Conservation (phyloP, 2,888 invertebrate genomes). For the Caenorhabditis sulstoni region DNA sequence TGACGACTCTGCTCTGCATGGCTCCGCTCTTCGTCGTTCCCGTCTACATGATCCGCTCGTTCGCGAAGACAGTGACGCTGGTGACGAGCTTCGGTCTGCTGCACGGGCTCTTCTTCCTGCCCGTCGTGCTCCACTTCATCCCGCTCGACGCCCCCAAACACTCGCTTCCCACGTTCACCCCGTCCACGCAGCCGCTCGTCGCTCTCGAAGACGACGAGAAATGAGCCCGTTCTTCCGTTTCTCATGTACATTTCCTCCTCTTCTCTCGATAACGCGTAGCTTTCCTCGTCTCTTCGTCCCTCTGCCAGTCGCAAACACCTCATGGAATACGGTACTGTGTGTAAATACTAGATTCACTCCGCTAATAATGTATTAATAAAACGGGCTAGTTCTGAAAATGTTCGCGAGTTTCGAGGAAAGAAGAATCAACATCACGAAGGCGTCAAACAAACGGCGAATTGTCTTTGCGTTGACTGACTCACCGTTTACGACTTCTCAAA, state of each 20-base stretch:
- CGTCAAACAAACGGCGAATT: conserved; percentile 30
- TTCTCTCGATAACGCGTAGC: conserved; percentile 17
- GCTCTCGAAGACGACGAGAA: conserved; percentile 38
- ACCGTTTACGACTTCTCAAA: conserved; percentile 48
- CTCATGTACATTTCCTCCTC: conserved; percentile 30
- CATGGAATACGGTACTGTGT: conserved; percentile 51
- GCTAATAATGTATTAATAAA: conserved; percentile 58
- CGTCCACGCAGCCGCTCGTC: conserved; percentile 45
- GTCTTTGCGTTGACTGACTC: conserved; percentile 46
- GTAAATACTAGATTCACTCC: conserved; percentile 55
- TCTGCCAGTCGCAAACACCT: conserved; percentile 44
- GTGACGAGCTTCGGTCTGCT: conserved; percentile 69
- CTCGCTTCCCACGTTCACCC: conserved; percentile 29
- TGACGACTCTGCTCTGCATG: conserved; percentile 77
- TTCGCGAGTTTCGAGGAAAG: conserved; percentile 30
- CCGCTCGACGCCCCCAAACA: conserved; percentile 42
- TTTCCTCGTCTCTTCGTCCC: background rate
- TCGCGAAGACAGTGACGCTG: conserved; percentile 72
- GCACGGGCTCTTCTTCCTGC: conserved; percentile 76
- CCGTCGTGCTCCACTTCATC: conserved; percentile 66
- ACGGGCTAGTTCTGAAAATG: conserved; percentile 21
- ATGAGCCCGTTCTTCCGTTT: background rate
- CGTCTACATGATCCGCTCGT: conserved; percentile 75
- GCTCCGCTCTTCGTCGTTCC: conserved; percentile 75
- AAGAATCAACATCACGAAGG: conserved; percentile 29